Conservation (phyloP, 2,888 invertebrate genomes). For the Suillia variegata region DNA sequence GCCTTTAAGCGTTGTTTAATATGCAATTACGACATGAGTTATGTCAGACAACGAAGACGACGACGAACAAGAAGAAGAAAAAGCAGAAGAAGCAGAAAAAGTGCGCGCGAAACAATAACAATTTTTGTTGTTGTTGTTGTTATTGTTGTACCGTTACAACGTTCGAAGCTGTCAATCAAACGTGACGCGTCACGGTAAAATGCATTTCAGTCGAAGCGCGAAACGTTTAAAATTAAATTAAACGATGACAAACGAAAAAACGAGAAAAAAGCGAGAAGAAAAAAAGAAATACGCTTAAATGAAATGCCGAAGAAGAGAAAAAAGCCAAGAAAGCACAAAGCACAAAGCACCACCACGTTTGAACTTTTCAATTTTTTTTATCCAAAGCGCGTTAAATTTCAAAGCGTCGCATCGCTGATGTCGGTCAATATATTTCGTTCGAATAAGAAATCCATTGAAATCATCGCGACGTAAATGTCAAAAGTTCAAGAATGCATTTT, state of each 20-base stretch:
- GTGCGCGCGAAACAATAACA: neutral
- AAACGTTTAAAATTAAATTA: neutral
- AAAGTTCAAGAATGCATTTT: constrained; percentile 2
- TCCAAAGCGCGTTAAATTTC: neutral
- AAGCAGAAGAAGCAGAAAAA: neutral
- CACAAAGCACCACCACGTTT: neutral
- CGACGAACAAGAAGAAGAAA: neutral
- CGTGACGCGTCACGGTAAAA: neutral
- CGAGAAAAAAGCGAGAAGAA: neutral
- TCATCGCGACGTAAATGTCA: neutral
- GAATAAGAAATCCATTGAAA: too few species aligned
- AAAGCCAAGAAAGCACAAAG: too few species aligned
- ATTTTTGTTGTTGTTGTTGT: neutral
- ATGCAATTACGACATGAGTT: constrained; percentile 9
- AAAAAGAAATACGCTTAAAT: neutral
- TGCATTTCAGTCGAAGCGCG: neutral
- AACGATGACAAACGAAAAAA: neutral
- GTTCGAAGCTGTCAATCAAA: neutral
- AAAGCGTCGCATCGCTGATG: neutral
- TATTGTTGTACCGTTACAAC: neutral
- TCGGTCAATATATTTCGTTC: too few species aligned
- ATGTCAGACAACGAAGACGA: neutral
- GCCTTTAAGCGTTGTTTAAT: constrained; percentile 11
- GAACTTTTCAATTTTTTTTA: neutral
- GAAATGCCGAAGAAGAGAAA: neutral